A percentile compares a stretch with the other conserved stretches of the same genome.
phyloP scores from a whole-genome alignment of 2,113 vertebrate species.

The cattle (Bos taurus) region ARS-UCD2.0 NC_037351.1:54960501-54961000 shows the following conservation, averaged over 20 bases:
- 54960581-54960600: background rate
- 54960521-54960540: background rate
- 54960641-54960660: background rate
- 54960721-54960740: background rate
- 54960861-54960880: background rate
- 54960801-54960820: background rate
- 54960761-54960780: background rate
- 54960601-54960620: background rate
- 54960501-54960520: background rate
- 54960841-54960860: background rate
- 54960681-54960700: background rate
- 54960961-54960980: background rate
- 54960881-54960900: conserved; percentile 20
- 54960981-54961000: background rate
- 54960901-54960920: background rate
- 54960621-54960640: background rate
- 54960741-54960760: background rate
- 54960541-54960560: background rate
- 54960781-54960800: background rate
- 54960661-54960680: background rate
- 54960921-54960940: background rate
- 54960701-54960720: background rate
- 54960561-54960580: background rate
- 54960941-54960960: background rate
- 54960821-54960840: background rate